phyloP scores from a whole-genome alignment of 2,888 invertebrate genomes.

The Stenodema calcarata region DNA sequence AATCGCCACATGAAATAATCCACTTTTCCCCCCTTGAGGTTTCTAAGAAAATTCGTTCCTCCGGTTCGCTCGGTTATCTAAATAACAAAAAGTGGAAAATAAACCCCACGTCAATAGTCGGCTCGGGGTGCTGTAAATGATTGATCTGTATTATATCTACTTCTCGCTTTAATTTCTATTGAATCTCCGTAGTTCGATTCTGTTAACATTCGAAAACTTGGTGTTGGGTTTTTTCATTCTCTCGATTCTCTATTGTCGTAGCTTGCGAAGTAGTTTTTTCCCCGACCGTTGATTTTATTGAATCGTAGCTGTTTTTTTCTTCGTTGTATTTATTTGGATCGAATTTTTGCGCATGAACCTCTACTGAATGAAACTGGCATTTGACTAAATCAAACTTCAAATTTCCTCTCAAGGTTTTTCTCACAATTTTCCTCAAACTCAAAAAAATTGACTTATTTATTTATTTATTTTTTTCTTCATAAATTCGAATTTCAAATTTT shows the following conservation, averaged over 20 bases:
- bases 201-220: background rate
- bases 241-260: background rate
- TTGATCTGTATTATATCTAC: too few relatives aligned
- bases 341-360: background rate
- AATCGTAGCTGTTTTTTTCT: background rate
- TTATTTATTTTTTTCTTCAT: background rate
- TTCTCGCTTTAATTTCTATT: too few relatives aligned
- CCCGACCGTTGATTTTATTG: background rate
- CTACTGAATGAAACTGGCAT: background rate
- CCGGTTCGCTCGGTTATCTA: too few relatives aligned
- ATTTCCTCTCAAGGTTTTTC: background rate
- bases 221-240: background rate
- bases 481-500: background rate
- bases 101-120: too few relatives aligned
- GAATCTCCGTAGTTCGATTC: background rate
- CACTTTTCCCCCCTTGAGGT: too few relatives aligned
- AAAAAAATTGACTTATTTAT: background rate
- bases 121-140: too few relatives aligned
- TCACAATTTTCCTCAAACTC: background rate
- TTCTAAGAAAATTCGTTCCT: too few relatives aligned
- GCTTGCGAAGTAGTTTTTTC: background rate
- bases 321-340: background rate
- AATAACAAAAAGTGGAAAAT: too few relatives aligned
- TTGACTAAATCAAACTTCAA: background rate
- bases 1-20: too few relatives aligned